Evolutionary conservation across 2,113 vertebrate genomes (phyloP).

Genomic region (Patagioenas fasciata): DNA sequence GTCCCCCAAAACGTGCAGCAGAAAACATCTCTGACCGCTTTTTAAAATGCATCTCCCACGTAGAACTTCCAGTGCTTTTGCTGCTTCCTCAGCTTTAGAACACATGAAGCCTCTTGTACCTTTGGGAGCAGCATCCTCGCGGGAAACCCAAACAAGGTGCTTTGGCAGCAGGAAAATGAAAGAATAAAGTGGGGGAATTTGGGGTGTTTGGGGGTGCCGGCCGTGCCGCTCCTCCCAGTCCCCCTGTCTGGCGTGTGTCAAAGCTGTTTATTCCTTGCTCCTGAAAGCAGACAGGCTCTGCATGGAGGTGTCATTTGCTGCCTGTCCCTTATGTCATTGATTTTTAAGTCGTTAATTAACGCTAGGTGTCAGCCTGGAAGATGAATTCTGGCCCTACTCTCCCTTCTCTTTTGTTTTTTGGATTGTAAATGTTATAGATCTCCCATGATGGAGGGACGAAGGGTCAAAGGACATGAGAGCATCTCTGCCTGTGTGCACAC

Average conservation of each 20-base stretch:
- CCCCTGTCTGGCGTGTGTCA: background rate
- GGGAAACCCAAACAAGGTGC: rapidly evolving
- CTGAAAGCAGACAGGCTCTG: constrained; percentile 55
- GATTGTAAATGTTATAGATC: constrained; percentile 85
- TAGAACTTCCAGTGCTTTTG: background rate
- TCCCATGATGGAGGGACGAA: constrained; percentile 76
- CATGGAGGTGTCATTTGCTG: constrained; percentile 81
- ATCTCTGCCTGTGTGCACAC: constrained; percentile 58
- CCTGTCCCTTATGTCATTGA: constrained; percentile 83
- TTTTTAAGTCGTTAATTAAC: constrained; percentile 86
- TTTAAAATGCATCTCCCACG: background rate
- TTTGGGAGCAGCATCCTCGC: background rate
- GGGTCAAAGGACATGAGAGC: constrained; percentile 76
- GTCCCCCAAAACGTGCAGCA: background rate
- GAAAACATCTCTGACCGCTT: background rate
- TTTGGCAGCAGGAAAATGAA: background rate
- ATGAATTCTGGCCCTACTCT: constrained; percentile 78
- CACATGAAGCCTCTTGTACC: rapidly evolving
- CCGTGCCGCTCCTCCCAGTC: background rate
- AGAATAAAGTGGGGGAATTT: background rate
- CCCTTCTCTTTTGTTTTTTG: constrained; percentile 79
- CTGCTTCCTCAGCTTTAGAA: background rate
- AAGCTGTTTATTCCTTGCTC: constrained; percentile 45
- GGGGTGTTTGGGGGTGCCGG: background rate
- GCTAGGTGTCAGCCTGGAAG: constrained; percentile 80